Evolutionary conservation across 2,113 vertebrate species (phyloP).

Genomic region (Lanius ludovicianus): DNA sequence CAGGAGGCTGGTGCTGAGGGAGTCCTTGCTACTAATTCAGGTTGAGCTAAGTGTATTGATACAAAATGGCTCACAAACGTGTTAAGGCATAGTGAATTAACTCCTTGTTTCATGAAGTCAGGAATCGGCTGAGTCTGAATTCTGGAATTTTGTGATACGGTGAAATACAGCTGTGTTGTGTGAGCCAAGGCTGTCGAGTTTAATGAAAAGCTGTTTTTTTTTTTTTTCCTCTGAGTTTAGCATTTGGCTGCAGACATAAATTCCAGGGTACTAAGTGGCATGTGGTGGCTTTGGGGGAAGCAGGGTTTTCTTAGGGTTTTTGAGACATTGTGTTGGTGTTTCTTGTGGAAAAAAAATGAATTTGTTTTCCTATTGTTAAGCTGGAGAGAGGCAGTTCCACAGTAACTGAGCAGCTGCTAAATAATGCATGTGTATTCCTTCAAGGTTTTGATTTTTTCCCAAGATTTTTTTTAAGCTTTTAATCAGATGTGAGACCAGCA

Average conservation of each 20-base stretch:
- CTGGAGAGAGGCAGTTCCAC: neutral
- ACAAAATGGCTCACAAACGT: conserved; percentile 22
- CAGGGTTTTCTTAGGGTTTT: neutral
- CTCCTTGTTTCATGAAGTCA: neutral
- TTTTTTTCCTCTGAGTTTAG: neutral
- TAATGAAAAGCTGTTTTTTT: neutral
- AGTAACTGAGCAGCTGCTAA: conserved; percentile 10
- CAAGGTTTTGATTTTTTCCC: neutral
- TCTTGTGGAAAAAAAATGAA: neutral
- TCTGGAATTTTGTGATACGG: neutral
- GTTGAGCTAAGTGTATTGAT: neutral
- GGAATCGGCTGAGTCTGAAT: neutral
- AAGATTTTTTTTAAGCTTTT: neutral
- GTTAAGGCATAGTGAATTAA: neutral
- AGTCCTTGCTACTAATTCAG: neutral
- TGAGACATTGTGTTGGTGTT: neutral
- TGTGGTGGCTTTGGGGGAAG: neutral
- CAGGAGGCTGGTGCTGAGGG: neutral
- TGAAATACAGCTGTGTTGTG: neutral
- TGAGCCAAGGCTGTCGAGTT: neutral
- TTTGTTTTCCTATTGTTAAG: neutral
- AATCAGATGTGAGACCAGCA: neutral
- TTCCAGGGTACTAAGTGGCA: neutral
- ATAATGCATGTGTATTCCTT: neutral
- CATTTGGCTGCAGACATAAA: neutral